Conservation (phyloP, 1,140 invertebrate genomes). For the Orchesella cincta region DNA sequence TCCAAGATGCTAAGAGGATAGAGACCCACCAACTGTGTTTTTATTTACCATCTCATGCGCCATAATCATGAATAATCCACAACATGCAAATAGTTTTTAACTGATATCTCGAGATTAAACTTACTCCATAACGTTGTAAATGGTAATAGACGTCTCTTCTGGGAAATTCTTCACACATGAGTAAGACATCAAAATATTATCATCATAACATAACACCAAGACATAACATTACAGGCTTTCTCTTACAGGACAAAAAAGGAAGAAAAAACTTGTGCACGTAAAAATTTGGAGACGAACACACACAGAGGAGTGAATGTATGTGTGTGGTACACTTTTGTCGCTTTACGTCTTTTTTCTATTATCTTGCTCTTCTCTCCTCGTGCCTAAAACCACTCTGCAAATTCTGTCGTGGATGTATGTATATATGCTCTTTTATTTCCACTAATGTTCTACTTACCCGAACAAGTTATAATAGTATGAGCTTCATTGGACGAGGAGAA, state of each 20-base stretch:
- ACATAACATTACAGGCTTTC: too few species aligned
- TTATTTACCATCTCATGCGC: neutral
- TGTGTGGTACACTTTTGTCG: too few species aligned
- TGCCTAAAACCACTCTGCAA: neutral
- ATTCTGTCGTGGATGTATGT: neutral
- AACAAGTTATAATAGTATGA: neutral
- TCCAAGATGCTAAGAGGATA: too few species aligned
- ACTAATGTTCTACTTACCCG: neutral
- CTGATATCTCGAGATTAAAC: slow-evolving; percentile 6
- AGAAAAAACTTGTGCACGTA: too few species aligned
- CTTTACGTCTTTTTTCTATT: too few species aligned
- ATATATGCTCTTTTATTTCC: slow-evolving; percentile 9
- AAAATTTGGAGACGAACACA: too few species aligned
- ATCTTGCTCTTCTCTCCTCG: neutral
- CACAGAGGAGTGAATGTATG: too few species aligned
- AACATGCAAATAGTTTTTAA: slow-evolving; percentile 5
- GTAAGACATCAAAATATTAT: slow-evolving; percentile 12
- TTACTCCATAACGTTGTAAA: slow-evolving; percentile 1
- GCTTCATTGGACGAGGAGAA: neutral
- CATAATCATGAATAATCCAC: slow-evolving; percentile 16
- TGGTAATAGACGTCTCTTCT: neutral
- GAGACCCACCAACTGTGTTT: too few species aligned
- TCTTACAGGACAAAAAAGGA: too few species aligned
- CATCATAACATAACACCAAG: slow-evolving; percentile 9
- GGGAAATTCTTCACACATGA: slow-evolving; percentile 5